Base-by-base conservation (phyloP, 2,113 vertebrate genomes). In the Edolisoma coerulescens region DNA sequence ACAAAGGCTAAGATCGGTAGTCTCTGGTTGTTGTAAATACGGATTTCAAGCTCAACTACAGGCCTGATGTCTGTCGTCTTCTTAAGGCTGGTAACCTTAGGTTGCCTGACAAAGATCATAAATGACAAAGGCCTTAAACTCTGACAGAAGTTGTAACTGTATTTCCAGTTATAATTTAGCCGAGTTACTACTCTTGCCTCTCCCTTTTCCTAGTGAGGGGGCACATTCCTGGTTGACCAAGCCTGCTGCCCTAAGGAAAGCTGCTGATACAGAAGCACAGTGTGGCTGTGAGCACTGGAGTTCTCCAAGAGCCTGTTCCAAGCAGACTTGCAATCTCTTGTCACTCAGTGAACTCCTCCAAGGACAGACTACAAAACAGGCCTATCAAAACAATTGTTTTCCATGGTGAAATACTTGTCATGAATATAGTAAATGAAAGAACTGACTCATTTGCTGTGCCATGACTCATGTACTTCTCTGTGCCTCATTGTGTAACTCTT, bases 351-450 rank as follows among this genome's bases (percentile, higher is more conserved):
- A 87, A 80, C 67, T 83, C 33, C 33, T 91, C 44, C 49, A 45
- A 63, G 50, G 63, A 74, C 0, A 4, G 35, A 50, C 59, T 80
- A 10, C 69, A 47, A 47, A 93, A 80, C 50, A 91, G 42, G 24
- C 53, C 57, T 70, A 83, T 80, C 15, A 33, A 57, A 96, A 79
- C 67, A 91, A 80, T 90, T 69, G 26, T 47, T 83, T 85, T 90
- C 45, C 37, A 8, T 79, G 89, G 79, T 90, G 90, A 94, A 97
- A 92, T 92, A 67, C 33, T 92, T 27, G 28, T 73, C 57, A 50
- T 90, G 37, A 95, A 80, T 90, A 93, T 73, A 39, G 90, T 94
- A 86, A 90, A 88, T 80, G 45, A 95, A 95, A 76, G 81, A 93
- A 92, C 53, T 84, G 81, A 80, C 59, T 96, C 74, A 73, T 85